Percentiles rank a stretch among this genome's conserved stretches.
Evolutionary conservation across 2,113 vertebrate genomes (phyloP).

Genomic region (Eurystomus gularis): DNA sequence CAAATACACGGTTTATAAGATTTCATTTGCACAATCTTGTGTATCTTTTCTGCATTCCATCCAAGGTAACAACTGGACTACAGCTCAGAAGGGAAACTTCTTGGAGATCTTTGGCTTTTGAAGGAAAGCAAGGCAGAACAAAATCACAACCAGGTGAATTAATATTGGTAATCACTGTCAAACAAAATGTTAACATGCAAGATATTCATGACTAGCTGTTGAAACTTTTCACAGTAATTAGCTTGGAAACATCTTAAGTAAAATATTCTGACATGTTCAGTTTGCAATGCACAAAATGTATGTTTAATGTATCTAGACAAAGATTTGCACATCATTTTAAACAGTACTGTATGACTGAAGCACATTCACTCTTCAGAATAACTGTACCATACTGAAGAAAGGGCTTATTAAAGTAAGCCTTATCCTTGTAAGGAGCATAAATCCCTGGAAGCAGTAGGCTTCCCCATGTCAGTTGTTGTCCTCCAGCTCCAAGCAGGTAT

Average conservation of each 20-base stretch:
- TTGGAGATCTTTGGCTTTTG: constrained; percentile 42
- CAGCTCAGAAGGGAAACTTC: constrained; percentile 4
- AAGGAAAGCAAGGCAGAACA: constrained; percentile 20
- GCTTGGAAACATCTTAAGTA: background rate
- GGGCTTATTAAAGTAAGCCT: background rate
- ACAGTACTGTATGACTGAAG: background rate
- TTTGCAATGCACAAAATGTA: background rate
- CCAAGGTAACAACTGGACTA: constrained; percentile 26
- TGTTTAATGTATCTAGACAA: background rate
- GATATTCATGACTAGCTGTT: background rate
- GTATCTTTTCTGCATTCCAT: constrained; percentile 22
- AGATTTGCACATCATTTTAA: background rate
- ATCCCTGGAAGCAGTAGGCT: background rate
- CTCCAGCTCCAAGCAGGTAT: background rate
- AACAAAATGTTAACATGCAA: constrained; percentile 13
- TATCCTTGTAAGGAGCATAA: background rate
- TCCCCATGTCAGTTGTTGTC: background rate
- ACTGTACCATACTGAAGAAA: background rate
- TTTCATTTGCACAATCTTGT: constrained; percentile 1
- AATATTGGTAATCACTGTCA: constrained; percentile 39
- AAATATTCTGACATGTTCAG: background rate
- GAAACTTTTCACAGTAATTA: background rate
- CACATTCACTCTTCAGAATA: background rate
- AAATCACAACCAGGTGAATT: constrained; percentile 49
- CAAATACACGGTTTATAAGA: constrained; percentile 23